Percentiles rank a stretch among this genome's conserved stretches.
These are phyloP conservation scores for Brachionichthys hirsutus DNA, from an alignment of 2,113 vertebrate species.

Conservation along the genomic window DNA sequence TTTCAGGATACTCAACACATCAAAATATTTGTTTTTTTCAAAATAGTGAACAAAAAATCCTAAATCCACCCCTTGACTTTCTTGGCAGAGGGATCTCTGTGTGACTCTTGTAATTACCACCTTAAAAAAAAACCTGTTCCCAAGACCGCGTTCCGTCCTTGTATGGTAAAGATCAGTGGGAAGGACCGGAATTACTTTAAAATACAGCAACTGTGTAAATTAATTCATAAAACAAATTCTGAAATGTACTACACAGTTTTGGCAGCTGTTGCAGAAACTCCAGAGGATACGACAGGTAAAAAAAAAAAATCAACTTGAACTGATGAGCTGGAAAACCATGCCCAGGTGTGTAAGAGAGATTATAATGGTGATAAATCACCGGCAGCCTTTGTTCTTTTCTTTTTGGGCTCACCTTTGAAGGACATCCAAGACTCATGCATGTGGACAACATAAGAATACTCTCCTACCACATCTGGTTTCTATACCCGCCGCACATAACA, in stretches of 20 bases:
- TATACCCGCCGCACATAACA: conserved; percentile 11
- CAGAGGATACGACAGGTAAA: too few species aligned
- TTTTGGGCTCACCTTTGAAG: conserved; percentile 17
- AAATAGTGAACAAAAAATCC: too few species aligned
- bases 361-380: conserved; percentile 7
- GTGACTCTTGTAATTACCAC: too few species aligned
- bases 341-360: background rate
- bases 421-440: conserved; percentile 23
- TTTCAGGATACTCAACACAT: too few species aligned
- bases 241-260: background rate
- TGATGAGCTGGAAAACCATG: background rate
- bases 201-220: background rate
- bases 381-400: background rate
- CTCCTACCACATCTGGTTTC: conserved; percentile 30
- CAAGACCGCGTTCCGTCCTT: background rate
- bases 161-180: background rate
- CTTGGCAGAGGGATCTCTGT: too few species aligned
- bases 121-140: background rate
- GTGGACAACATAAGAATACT: conserved; percentile 18
- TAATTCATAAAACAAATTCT: background rate
- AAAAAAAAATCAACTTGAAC: background rate
- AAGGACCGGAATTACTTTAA: background rate
- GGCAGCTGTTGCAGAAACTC: background rate
- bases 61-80: too few species aligned
- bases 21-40: too few species aligned